Evolutionary conservation across 2,888 invertebrate genomes (phyloP).

Genomic region (Baronia brevicornis): DNA sequence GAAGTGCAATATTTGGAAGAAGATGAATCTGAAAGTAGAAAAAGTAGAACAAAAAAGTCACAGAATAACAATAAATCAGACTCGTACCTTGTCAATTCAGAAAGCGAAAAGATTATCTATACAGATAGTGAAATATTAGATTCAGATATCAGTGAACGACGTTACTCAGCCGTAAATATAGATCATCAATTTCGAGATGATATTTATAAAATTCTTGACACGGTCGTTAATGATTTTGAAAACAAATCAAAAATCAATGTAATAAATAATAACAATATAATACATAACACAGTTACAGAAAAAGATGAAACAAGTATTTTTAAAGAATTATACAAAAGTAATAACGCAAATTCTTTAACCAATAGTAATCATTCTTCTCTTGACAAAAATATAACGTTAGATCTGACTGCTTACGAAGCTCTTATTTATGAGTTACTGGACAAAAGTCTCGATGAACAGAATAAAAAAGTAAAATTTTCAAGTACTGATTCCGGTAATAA

Average conservation of each 20-base stretch:
- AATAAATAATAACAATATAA: too few species aligned
- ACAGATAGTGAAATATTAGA: too few species aligned
- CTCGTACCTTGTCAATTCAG: too few species aligned
- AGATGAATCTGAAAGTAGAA: too few species aligned
- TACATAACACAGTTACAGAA: constrained; percentile 3
- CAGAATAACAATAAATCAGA: too few species aligned
- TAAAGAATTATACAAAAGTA: constrained; percentile 8
- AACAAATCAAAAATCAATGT: not conserved
- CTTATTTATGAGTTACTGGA: constrained; percentile 22
- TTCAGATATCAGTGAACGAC: not conserved
- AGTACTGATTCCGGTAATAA: constrained; percentile 45
- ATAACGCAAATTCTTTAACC: constrained; percentile 14
- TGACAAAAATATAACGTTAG: not conserved
- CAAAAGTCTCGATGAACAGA: constrained; percentile 32
- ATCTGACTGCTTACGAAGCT: constrained; percentile 21
- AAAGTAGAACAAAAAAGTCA: too few species aligned
- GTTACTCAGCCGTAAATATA: not conserved
- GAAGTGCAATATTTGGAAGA: too few species aligned
- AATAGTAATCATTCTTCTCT: too few species aligned
- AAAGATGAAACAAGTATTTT: constrained; percentile 4
- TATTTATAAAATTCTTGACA: not conserved
- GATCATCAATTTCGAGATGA: not conserved
- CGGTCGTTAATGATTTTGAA: not conserved
- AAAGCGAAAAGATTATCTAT: too few species aligned
- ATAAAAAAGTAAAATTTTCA: constrained; percentile 54